Base-by-base conservation (phyloP, 2,113 vertebrate genomes). In the Procavia capensis region DNA sequence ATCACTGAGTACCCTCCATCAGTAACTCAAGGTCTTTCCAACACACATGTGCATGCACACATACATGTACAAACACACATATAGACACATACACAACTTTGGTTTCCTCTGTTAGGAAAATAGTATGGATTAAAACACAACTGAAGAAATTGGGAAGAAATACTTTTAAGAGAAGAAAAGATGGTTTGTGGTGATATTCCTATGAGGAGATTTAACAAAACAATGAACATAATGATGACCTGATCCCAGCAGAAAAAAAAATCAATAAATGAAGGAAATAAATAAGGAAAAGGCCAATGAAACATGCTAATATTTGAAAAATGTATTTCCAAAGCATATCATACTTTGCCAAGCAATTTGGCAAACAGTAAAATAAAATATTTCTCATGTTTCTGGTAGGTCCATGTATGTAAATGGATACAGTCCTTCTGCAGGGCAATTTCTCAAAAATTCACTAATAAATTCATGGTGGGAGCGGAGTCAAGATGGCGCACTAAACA, bases 141-240 rank as follows among this genome's bases (percentile, higher is more conserved):
- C 39, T 70, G 17, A 36, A 63, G 3, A 59, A 86, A 70, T 0
- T 50, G 17, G 25, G 41, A 6, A 64, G 75, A 63, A 78, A 54
- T 9, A 87, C 27, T 83, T 78, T 76, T 25, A 72, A 88, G 36
- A 93, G 31, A 89, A 89, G 57, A n/a, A 82, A 84, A 83, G 59
- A 17, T 24, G 10, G 4, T 81, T 20, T n/a, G n/a, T n/a, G 72
- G 27, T 88, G 43, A 41, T 47, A 84, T 92, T 63, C n/a, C 27
- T 78, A 57, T 24, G 81, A 87, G 82, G 66, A 93, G 43, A 47
- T 88, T 68, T 61, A 72, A 75, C 22, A 82, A 87, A 94, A 78
- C 61, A 82, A 85, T 9, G 57, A 81, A 9, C 24, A 17, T 41
- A 20, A 93, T 72, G 41, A 41, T 50, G 47, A 63, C 22, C 36